These are phyloP conservation scores for Psammodynastes pulverulentus DNA, from an alignment of 2,113 vertebrate genomes.

Conservation along the genomic window DNA sequence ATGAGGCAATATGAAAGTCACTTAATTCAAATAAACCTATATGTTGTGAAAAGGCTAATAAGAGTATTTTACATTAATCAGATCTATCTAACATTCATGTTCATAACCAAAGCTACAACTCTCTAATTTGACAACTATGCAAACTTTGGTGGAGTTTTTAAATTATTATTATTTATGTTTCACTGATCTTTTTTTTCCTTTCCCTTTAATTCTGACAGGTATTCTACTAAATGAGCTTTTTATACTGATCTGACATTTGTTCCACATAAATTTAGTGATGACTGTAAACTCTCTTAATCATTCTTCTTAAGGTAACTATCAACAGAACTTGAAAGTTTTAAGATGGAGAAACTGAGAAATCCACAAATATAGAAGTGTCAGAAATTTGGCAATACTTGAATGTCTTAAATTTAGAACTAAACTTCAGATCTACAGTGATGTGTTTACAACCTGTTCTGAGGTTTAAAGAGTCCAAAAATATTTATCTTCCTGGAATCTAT, in stretches of 20 bases:
- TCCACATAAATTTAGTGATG: background rate
- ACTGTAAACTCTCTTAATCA: background rate
- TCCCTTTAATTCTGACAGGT: background rate
- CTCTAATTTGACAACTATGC: background rate
- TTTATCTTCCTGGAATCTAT: background rate
- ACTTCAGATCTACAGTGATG: background rate
- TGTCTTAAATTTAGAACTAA: background rate
- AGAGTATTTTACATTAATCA: background rate
- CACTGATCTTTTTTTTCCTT: background rate
- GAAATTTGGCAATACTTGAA: background rate
- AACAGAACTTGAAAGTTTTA: background rate
- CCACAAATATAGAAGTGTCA: background rate
- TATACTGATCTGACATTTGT: background rate
- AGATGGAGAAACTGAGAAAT: background rate
- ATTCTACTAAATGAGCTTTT: background rate
- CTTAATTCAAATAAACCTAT: background rate
- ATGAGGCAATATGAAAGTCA: background rate
- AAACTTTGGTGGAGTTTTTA: background rate
- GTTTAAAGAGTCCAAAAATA: background rate
- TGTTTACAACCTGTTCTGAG: background rate
- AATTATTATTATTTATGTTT: background rate
- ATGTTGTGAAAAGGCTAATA: background rate
- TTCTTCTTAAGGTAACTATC: background rate
- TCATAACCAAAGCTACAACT: background rate
- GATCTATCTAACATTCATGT: background rate